Base-by-base conservation (phyloP, 2,113 vertebrate genomes). In the Malaclemys terrapin region DNA sequence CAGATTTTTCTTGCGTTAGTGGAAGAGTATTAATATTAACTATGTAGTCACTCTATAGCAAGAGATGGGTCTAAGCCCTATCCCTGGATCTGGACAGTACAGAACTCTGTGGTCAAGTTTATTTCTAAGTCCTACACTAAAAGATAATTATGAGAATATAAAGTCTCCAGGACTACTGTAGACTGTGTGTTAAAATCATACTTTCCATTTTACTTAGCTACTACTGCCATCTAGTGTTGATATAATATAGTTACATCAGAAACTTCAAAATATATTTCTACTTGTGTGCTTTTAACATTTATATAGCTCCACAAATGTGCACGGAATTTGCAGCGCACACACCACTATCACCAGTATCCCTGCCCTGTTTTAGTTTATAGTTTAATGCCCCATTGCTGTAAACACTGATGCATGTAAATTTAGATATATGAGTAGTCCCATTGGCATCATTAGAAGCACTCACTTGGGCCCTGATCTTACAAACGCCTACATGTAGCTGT, bases 181-280 rank as follows among this genome's bases (percentile, higher is more conserved):
- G 6, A 1, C 1, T 2, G 49, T 3, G 38, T 57, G 1, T 69
- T 88, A 13, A 54, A 49, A 52, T 27, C 22, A 16, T 52, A 27
- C 14, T 25, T 17, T 56, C 57, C 19, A 12, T 92, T 95, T 96
- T 79, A 49, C 57, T 96, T 96, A 79, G n/a, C 50, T 87, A 8
- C 91, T 95, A 87, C 96, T 97, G 97, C 97, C 97, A 97, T 87
- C 97, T 98, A 97, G 94, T 93, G 97, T 81, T 45, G 20, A 29
- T 49, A 20, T 7, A 9, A 25, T 0, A n/a, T 17, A 80, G 84
- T 86, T 54, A 16, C 3, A 80, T 31, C 49, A 38, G 24, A 69
- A 72, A 14, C 62, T 11, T 57, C 20, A 65, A 79, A 83, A 19
- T 5, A 62, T 14, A 24, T 50, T 83, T 49, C 8, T 3, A 13